Evolutionary conservation across 1,140 invertebrate genomes (phyloP).

Genomic region (Meloidogyne chitwoodi): DNA sequence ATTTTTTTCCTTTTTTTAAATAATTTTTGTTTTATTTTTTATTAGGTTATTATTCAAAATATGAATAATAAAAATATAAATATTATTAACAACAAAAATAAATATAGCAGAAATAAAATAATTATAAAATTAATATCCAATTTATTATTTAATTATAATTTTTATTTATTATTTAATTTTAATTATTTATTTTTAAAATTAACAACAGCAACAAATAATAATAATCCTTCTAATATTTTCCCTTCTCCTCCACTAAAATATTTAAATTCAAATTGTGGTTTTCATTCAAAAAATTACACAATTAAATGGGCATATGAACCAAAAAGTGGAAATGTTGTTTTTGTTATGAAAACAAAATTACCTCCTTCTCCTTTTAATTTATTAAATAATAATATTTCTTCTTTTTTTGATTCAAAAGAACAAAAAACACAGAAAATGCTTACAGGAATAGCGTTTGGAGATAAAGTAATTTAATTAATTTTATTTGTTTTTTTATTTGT

Average conservation of each 20-base stretch:
- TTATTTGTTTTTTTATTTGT: background rate
- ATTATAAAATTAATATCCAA: background rate
- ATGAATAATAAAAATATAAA: background rate
- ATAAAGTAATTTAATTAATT: background rate
- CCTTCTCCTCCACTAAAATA: background rate
- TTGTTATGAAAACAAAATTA: slow-evolving; percentile 38
- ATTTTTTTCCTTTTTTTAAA: too few species aligned
- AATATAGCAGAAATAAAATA: background rate
- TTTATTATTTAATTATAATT: slow-evolving; percentile 1
- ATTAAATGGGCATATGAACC: slow-evolving; percentile 47
- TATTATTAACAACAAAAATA: background rate
- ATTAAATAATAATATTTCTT: background rate
- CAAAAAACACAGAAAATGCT: background rate
- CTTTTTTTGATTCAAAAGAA: slow-evolving; percentile 20
- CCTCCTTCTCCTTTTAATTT: background rate
- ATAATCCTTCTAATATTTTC: background rate
- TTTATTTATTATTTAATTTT: background rate
- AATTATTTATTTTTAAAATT: background rate
- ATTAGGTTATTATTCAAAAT: background rate
- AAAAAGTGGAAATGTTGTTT: slow-evolving; percentile 36
- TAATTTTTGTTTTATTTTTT: background rate
- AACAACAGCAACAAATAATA: background rate
- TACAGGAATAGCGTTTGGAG: slow-evolving; percentile 41
- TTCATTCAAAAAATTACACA: slow-evolving; percentile 27
- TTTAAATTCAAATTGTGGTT: slow-evolving; percentile 24